Conservation (phyloP, 37 sponge, comb jelly and placozoan species). For the Geodia barretti region DNA sequence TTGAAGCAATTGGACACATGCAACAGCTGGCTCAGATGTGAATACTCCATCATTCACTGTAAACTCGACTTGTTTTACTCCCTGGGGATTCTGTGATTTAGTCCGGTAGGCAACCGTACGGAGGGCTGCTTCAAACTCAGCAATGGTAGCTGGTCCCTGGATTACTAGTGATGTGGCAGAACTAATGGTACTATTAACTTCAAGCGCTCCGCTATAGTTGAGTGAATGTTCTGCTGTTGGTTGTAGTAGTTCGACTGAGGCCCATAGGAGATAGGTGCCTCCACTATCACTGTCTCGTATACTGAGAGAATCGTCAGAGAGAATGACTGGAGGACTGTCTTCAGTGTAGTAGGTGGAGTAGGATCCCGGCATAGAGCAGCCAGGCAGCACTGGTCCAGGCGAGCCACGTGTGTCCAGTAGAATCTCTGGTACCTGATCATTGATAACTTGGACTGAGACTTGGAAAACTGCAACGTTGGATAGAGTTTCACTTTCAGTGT, state of each 20-base stretch:
- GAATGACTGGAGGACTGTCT: slow-evolving; percentile 35
- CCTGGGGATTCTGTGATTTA: slow-evolving; percentile 1
- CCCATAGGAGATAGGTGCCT: slow-evolving; percentile 9
- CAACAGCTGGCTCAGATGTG: slow-evolving; percentile 22
- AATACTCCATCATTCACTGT: slow-evolving; percentile 60
- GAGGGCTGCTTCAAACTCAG: slow-evolving; percentile 33
- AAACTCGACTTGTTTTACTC: slow-evolving; percentile 31
- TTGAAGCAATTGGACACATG: slow-evolving; percentile 20
- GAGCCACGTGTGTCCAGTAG: slow-evolving; percentile 17
- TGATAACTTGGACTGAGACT: slow-evolving; percentile 34
- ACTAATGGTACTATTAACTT: neutral
- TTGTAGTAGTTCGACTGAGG: slow-evolving; percentile 34
- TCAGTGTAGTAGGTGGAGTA: slow-evolving; percentile 47
- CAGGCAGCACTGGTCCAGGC: neutral
- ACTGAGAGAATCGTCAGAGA: slow-evolving; percentile 38
- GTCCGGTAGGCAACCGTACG: slow-evolving; percentile 35
- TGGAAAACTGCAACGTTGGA: slow-evolving; percentile 20
- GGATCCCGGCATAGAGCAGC: slow-evolving; percentile 1
- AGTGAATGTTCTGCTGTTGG: slow-evolving; percentile 30
- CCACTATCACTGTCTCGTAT: slow-evolving; percentile 67
- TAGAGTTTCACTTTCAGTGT: neutral
- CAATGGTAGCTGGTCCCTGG: slow-evolving; percentile 29
- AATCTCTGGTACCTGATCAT: slow-evolving; percentile 55
- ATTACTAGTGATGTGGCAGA: slow-evolving; percentile 2
- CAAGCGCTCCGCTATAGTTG: neutral